A percentile compares a stretch with the other conserved stretches of the same genome.
Conservation (phyloP, 2,888 invertebrate species). For the Drosophila monieri region DNA sequence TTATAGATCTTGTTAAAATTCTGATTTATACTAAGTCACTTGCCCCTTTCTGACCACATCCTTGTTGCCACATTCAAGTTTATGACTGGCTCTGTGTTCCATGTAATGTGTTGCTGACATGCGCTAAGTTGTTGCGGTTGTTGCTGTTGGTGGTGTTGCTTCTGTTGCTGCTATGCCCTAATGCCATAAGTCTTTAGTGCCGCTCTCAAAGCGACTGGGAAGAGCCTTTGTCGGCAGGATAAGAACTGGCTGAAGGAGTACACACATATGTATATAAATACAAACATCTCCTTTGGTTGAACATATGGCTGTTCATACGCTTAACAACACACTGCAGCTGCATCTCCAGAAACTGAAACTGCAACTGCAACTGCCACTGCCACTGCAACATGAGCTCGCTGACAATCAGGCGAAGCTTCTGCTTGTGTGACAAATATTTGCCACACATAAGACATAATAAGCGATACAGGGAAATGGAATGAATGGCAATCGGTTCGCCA, state of each 20-base stretch:
- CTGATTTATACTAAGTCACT: too few relatives aligned
- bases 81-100: constrained; percentile 26
- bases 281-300: constrained; percentile 17
- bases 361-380: constrained; percentile 35
- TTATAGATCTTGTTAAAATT: too few relatives aligned
- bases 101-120: constrained; percentile 75
- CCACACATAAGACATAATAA: constrained; percentile 50
- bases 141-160: constrained; percentile 23
- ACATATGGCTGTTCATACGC: constrained; percentile 41
- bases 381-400: constrained; percentile 44
- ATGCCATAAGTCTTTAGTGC: constrained; percentile 73
- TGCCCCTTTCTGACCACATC: constrained; percentile 1
- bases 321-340: constrained; percentile 44
- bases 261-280: constrained; percentile 9
- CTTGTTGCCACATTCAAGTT: constrained; percentile 16
- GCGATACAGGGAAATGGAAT: constrained; percentile 35
- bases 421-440: constrained; percentile 63
- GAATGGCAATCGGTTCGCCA: constrained; percentile 26
- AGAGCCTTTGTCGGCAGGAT: constrained; percentile 29
- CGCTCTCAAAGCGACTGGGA: constrained; percentile 43
- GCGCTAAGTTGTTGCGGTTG: constrained; percentile 48
- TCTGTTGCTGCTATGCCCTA: constrained; percentile 52
- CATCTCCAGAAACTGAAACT: constrained; percentile 19
- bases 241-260: constrained; percentile 32
- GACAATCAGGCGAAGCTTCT: constrained; percentile 2